A percentile compares a stretch with the other conserved stretches of the same genome.
Conservation (phyloP, 2,888 invertebrate species). For the Acrobasis repandana region DNA sequence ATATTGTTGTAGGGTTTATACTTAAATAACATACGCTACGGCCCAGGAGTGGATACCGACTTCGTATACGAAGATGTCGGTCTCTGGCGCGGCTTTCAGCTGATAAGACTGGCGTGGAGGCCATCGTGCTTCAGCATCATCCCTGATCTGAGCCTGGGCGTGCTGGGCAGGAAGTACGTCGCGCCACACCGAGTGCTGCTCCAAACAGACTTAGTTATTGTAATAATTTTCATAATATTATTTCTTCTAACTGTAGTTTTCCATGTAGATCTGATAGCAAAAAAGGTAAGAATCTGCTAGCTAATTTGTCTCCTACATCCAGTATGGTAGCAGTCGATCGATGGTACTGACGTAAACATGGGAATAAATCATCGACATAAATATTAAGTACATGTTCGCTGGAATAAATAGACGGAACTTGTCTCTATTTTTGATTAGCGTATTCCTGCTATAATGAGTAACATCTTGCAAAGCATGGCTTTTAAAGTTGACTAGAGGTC, state of each 20-base stretch:
- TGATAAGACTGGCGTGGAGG: constrained; percentile 71
- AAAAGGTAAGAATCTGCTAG: too few relatives aligned
- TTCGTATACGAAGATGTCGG: constrained; percentile 69
- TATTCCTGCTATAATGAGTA: too few relatives aligned
- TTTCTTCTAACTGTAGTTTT: too few relatives aligned
- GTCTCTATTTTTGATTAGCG: too few relatives aligned
- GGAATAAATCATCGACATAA: too few relatives aligned
- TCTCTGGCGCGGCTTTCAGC: constrained; percentile 74
- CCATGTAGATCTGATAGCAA: too few relatives aligned
- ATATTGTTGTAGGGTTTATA: constrained; percentile 68
- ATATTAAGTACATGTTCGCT: too few relatives aligned
- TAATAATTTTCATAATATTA: constrained; percentile 34
- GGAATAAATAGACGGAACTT: too few relatives aligned
- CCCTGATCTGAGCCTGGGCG: constrained; percentile 47
- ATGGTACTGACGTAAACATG: too few relatives aligned
- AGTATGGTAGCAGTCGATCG: too few relatives aligned
- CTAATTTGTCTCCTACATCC: too few relatives aligned
- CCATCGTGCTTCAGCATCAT: constrained; percentile 49
- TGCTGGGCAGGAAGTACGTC: constrained; percentile 40
- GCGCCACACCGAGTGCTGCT: constrained; percentile 49
- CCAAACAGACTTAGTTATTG: constrained; percentile 34
- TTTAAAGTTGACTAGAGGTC: neutral
- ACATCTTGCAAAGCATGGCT: too few relatives aligned
- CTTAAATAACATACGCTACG: constrained; percentile 77
- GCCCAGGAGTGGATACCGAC: constrained; percentile 80